phyloP scores from a whole-genome alignment of 1,140 invertebrate species.

The Bradysia coprophila region DNA sequence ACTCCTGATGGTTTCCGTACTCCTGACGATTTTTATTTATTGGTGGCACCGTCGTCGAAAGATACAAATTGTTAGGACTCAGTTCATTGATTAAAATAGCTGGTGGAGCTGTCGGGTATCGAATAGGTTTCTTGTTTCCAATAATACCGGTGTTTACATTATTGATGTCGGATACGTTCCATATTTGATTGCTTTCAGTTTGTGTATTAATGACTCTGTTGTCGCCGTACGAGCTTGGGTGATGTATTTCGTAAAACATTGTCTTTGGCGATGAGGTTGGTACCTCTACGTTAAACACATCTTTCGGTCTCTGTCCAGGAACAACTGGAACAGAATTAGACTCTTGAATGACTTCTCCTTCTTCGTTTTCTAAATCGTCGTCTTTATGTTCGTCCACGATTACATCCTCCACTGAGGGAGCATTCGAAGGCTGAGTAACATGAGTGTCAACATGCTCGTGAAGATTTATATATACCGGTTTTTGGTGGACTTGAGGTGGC shows the following conservation, averaged over 20 bases:
- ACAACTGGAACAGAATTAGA: constrained; percentile 1
- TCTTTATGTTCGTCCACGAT: constrained; percentile 1
- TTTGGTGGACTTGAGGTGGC: background rate
- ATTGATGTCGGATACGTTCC: no score
- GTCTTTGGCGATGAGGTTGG: background rate
- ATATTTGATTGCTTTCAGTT: background rate
- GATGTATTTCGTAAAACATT: no score
- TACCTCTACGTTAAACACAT: no score
- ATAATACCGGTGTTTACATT: background rate
- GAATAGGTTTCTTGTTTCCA: background rate
- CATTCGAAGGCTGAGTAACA: background rate
- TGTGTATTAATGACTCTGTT: background rate
- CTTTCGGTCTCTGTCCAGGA: background rate
- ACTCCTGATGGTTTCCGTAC: no score
- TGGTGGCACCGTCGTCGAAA: no score
- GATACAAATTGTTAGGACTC: no score
- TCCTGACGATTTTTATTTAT: no score
- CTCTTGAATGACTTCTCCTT: constrained; percentile 4
- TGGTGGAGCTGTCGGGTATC: background rate
- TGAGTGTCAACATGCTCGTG: no score
- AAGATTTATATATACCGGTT: background rate
- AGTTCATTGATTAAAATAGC: background rate
- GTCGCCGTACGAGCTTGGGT: no score
- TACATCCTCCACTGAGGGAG: background rate
- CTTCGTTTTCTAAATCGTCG: constrained; percentile 4